These are phyloP conservation scores for Pelagia noctiluca DNA, from an alignment of 30 jellyfish, hydroid and myxozoan species.

Conservation along the genomic window DNA sequence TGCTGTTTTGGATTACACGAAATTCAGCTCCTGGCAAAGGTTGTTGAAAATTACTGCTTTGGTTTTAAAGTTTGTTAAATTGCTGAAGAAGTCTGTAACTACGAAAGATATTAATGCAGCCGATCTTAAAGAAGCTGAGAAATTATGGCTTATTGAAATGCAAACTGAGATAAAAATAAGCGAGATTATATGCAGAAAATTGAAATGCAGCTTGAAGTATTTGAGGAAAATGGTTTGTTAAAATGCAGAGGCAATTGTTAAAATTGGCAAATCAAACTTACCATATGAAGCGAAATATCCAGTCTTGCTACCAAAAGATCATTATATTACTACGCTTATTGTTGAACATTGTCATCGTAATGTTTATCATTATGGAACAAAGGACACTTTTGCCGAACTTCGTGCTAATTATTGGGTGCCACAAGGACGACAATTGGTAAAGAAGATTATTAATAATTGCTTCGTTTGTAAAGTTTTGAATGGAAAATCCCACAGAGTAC, in stretches of 20 bases:
- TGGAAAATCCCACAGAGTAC: constrained; percentile 42
- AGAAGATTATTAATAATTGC: constrained; percentile 14
- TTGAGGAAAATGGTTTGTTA: constrained; percentile 24
- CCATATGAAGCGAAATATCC: constrained; percentile 20
- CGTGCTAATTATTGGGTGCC: constrained; percentile 54
- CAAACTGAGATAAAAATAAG: constrained; percentile 14
- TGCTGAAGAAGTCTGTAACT: constrained; percentile 30
- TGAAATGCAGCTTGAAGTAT: constrained; percentile 8
- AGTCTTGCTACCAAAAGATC: constrained; percentile 38
- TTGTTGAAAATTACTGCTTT: constrained; percentile 6
- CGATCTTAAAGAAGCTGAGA: constrained; percentile 34
- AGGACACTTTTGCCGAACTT: constrained; percentile 40
- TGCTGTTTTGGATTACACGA: constrained; percentile 11
- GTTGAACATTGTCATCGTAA: constrained; percentile 37
- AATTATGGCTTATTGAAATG: constrained; percentile 24
- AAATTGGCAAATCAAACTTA: constrained; percentile 17
- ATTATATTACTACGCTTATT: constrained; percentile 26
- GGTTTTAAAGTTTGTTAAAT: constrained; percentile 20
- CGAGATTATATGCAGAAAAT: background rate
- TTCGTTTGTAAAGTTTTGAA: constrained; percentile 23
- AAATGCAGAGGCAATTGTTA: constrained; percentile 51
- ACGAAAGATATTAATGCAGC: background rate
- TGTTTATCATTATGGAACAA: constrained; percentile 22
- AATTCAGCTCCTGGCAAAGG: constrained; percentile 6
- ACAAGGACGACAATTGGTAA: constrained; percentile 24